These are phyloP conservation scores for Phoxinus phoxinus DNA, from an alignment of 2,113 vertebrate genomes.

Conservation along the genomic window DNA sequence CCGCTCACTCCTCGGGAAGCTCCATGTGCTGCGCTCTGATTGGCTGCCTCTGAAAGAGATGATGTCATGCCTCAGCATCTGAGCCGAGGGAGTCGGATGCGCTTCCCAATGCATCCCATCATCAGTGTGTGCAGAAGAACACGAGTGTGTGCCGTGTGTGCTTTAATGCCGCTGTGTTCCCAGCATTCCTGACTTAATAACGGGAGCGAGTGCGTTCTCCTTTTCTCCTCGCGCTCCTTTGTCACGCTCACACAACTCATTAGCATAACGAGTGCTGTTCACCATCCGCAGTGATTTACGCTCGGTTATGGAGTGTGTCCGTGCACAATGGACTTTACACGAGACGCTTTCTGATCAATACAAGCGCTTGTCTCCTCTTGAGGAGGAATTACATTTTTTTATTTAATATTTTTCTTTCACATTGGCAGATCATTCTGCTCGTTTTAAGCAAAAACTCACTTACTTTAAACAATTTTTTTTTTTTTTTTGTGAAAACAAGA, in stretches of 20 bases:
- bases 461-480: too few species aligned
- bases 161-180: neutral
- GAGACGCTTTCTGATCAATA: conserved; percentile 78
- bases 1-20: conserved; percentile 61
- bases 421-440: too few species aligned
- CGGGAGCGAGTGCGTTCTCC: neutral
- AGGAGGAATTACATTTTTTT: too few species aligned
- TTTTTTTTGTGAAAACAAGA: too few species aligned
- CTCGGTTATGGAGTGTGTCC: conserved; percentile 61
- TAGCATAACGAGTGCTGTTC: conserved; percentile 31
- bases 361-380: conserved; percentile 77
- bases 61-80: conserved; percentile 80
- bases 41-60: conserved; percentile 70
- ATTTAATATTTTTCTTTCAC: too few species aligned
- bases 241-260: conserved; percentile 29
- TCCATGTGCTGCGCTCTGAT: conserved; percentile 66
- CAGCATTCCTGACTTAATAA: neutral
- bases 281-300: conserved; percentile 53
- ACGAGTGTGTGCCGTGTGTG: neutral
- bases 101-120: conserved; percentile 48
- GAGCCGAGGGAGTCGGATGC: conserved; percentile 67
- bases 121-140: neutral
- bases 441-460: too few species aligned
- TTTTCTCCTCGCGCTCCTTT: conserved; percentile 10
- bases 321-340: conserved; percentile 38